A percentile compares a stretch with the other conserved stretches of the same genome.
These are phyloP conservation scores for Stenolophus ochropezus DNA, from an alignment of 2,888 invertebrate genomes.

Conservation along the genomic window DNA sequence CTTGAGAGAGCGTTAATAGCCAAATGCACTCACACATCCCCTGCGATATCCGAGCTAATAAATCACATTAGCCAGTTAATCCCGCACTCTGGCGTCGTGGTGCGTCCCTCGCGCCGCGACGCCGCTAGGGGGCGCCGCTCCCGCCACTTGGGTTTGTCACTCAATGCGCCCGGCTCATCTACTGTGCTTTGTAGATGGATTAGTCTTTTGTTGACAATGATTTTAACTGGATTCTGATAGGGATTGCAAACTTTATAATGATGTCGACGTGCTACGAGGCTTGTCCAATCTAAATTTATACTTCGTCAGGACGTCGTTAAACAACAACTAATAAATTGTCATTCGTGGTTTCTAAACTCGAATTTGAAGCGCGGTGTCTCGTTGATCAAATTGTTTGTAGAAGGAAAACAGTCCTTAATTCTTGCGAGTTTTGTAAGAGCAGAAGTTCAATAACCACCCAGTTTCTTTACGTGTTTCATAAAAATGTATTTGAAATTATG, in stretches of 20 bases:
- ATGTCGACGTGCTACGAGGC: neutral
- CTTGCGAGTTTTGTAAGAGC: no score
- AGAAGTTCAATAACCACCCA: no score
- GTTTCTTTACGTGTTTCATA: no score
- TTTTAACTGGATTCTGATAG: conserved; percentile 41
- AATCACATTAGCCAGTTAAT: conserved; percentile 73
- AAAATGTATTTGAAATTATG: no score
- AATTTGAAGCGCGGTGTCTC: no score
- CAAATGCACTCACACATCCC: conserved; percentile 65
- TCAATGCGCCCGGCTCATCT: conserved; percentile 22
- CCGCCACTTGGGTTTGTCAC: conserved; percentile 20
- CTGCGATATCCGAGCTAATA: conserved; percentile 71
- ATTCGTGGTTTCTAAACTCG: no score
- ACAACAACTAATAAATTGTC: no score
- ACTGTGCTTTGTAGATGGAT: conserved; percentile 29
- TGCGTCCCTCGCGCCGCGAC: neutral
- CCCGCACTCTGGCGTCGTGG: conserved; percentile 66
- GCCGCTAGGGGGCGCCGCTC: neutral
- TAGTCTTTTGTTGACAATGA: conserved; percentile 43
- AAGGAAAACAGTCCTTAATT: no score
- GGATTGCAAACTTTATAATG: conserved; percentile 14
- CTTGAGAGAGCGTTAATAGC: conserved; percentile 56
- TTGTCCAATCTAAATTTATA: no score
- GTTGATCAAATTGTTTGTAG: no score
- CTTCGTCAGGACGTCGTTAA: no score